Conservation (phyloP, 2,113 vertebrate genomes). For the Alces alces region DNA sequence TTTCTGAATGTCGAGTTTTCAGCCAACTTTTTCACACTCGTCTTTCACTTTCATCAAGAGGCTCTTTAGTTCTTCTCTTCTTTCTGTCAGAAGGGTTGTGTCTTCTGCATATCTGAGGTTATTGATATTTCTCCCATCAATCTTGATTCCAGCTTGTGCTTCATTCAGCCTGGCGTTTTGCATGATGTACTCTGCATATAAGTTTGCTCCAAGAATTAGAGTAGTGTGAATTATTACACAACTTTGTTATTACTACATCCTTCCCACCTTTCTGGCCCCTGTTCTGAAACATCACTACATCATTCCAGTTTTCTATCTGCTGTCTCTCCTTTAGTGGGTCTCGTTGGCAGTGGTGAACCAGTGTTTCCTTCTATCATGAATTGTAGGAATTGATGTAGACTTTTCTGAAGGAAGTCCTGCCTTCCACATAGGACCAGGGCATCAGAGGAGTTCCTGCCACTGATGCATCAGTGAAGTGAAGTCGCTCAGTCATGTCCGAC, state of each 20-base stretch:
- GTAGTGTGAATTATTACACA: neutral
- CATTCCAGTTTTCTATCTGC: neutral
- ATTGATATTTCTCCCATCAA: neutral
- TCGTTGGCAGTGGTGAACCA: too few relatives aligned
- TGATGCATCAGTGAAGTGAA: too few relatives aligned
- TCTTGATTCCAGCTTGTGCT: neutral
- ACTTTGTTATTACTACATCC: neutral
- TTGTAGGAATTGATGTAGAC: neutral
- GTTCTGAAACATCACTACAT: neutral
- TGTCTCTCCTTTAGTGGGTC: neutral
- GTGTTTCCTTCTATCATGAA: neutral
- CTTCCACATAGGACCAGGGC: neutral
- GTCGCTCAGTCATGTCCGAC: too few relatives aligned
- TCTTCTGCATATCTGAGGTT: neutral
- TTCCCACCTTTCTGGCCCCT: neutral
- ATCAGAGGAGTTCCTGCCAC: too few relatives aligned
- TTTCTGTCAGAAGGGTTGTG: neutral
- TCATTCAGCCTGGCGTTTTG: neutral
- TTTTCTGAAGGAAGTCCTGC: neutral
- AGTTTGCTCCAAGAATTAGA: neutral
- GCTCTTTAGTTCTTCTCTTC: fast-evolving
- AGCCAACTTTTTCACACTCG: neutral
- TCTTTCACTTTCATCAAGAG: neutral
- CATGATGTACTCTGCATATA: neutral
- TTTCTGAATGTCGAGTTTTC: neutral